phyloP scores from a whole-genome alignment of 2,797 vertebrate genomes.

The Acridotheres tristis region DNA sequence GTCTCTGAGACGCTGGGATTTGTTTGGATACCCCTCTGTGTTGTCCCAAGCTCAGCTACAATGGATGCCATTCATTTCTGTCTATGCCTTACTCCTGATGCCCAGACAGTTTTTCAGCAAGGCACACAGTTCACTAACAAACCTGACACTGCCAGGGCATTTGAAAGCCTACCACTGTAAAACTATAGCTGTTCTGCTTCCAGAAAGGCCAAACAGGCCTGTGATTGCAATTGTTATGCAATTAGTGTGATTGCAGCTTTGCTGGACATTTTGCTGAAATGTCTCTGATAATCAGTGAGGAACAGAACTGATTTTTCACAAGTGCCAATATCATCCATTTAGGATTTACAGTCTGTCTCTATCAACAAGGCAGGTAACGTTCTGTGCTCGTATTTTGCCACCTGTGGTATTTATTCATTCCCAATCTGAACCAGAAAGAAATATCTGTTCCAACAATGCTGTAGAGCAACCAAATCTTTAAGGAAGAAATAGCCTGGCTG shows the following conservation, averaged over 20 bases:
- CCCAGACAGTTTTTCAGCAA: background rate
- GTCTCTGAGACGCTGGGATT: background rate
- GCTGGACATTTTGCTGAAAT: slow-evolving; percentile 36
- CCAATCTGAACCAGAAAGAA: background rate
- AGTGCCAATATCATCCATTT: slow-evolving; percentile 19
- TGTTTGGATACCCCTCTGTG: background rate
- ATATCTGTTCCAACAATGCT: slow-evolving; percentile 29
- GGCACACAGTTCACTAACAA: background rate
- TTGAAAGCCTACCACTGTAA: background rate
- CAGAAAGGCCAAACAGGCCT: slow-evolving; percentile 35
- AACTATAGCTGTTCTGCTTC: slow-evolving; percentile 14
- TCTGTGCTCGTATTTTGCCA: slow-evolving; percentile 9
- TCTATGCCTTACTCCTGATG: background rate
- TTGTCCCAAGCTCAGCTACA: background rate
- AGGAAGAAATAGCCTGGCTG: slow-evolving; percentile 18
- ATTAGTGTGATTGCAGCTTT: slow-evolving; percentile 56
- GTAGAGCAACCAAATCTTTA: slow-evolving; percentile 23
- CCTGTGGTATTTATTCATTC: slow-evolving; percentile 46
- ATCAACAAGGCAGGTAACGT: slow-evolving; percentile 10
- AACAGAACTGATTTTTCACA: slow-evolving; percentile 25
- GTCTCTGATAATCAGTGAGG: slow-evolving; percentile 23
- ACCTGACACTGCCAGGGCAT: background rate
- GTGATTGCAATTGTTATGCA: slow-evolving; percentile 43
- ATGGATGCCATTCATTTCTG: background rate
- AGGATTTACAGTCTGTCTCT: background rate